A percentile compares a stretch with the other conserved stretches of the same genome.
These are phyloP conservation scores for Phallusia fumigata DNA, from an alignment of 23 tunicate genomes.

Conservation along the genomic window DNA sequence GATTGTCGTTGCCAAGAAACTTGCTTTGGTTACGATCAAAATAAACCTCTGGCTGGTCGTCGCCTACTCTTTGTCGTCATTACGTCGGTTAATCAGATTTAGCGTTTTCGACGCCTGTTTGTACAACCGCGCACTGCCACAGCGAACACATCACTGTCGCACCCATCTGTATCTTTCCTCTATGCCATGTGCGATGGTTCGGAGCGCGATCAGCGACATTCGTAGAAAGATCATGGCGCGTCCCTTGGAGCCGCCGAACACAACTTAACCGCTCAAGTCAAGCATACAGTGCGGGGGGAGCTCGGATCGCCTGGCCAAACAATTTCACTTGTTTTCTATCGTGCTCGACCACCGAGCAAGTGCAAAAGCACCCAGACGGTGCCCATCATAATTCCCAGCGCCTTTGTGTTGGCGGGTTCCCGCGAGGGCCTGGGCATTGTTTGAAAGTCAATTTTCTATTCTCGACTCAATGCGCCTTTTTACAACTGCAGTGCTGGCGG, in stretches of 20 bases:
- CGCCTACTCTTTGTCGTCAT: background rate
- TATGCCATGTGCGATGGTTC: too few species aligned
- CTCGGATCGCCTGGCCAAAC: conserved; percentile 40
- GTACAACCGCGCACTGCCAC: too few species aligned
- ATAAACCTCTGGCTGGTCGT: background rate
- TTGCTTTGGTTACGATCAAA: background rate
- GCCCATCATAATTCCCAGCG: background rate
- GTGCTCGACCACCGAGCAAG: conserved; percentile 8
- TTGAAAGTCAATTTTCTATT: background rate
- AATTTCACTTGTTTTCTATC: conserved; percentile 9
- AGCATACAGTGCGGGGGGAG: background rate
- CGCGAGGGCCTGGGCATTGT: background rate
- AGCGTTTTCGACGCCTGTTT: background rate
- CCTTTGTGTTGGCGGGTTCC: background rate
- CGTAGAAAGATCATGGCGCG: too few species aligned
- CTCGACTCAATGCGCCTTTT: background rate
- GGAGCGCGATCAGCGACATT: too few species aligned
- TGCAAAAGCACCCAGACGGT: conserved; percentile 12
- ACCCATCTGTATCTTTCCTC: too few species aligned
- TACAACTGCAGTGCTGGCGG: too few species aligned
- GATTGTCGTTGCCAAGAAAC: background rate
- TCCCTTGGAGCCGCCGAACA: background rate
- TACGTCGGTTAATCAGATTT: background rate
- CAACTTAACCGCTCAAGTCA: conserved; percentile 13
- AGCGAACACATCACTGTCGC: too few species aligned